These are phyloP conservation scores for Dolomedes plantarius DNA, from an alignment of 2,888 invertebrate species.

Conservation along the genomic window DNA sequence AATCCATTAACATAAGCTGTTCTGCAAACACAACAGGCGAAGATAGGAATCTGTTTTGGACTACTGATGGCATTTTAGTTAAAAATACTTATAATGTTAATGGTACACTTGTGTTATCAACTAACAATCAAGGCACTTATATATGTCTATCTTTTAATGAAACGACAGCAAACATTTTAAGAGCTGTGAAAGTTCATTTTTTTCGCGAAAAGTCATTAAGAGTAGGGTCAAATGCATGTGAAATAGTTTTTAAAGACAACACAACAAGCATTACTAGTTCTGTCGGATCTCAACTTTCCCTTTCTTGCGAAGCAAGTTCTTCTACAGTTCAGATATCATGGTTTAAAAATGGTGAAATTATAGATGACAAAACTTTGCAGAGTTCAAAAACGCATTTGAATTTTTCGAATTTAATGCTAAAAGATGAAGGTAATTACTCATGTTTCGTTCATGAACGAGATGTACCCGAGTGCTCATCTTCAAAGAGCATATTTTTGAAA, in stretches of 20 bases:
- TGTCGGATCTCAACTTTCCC: conserved; percentile 20
- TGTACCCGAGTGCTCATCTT: conserved; percentile 6
- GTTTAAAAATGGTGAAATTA: conserved; percentile 40
- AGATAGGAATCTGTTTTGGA: conserved; percentile 29
- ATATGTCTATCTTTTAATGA: conserved; percentile 34
- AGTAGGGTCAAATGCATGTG: conserved; percentile 6
- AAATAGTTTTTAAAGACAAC: conserved; percentile 32
- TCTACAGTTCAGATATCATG: conserved; percentile 18
- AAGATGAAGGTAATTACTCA: conserved; percentile 47
- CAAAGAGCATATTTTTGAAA: conserved; percentile 39
- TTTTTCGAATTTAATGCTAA: conserved; percentile 19
- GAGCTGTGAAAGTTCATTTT: conserved; percentile 26
- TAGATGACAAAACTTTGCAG: background rate
- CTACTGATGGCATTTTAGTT: conserved; percentile 21
- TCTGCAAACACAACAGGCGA: background rate
- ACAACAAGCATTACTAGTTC: conserved; percentile 12
- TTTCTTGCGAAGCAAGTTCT: conserved; percentile 51
- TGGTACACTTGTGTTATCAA: conserved; percentile 9
- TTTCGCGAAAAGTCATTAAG: background rate
- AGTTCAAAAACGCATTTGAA: conserved; percentile 9
- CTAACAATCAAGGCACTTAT: conserved; percentile 39
- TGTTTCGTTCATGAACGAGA: conserved; percentile 32
- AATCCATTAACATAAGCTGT: conserved; percentile 36
- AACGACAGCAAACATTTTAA: conserved; percentile 24
- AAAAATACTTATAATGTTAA: background rate